Conservation (phyloP, 2,797 vertebrate species). For the Ispidina lecontei region DNA sequence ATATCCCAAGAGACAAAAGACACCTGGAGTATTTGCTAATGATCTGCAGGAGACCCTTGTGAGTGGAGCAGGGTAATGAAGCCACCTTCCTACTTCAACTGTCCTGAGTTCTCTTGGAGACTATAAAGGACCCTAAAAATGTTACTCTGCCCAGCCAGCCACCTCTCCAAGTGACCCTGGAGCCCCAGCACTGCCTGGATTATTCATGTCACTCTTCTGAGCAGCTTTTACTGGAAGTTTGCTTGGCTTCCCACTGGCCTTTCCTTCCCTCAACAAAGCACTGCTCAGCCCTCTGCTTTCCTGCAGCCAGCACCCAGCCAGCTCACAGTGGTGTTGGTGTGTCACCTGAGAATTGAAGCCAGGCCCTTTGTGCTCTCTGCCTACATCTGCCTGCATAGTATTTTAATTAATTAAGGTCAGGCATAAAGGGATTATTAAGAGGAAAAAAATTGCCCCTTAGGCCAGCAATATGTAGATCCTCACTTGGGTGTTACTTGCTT, state of each 20-base stretch:
- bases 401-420: neutral
- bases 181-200: neutral
- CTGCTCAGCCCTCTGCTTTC: neutral
- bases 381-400: neutral
- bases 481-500: neutral
- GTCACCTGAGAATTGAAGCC: neutral
- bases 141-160: neutral
- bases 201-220: neutral
- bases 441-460: neutral
- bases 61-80: neutral
- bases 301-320: neutral
- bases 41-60: neutral
- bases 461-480: neutral
- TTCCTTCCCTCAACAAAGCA: neutral
- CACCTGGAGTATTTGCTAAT: neutral
- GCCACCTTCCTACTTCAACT: neutral
- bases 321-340: neutral
- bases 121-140: neutral
- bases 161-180: neutral
- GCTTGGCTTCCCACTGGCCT: neutral
- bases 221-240: neutral
- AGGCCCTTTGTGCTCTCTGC: neutral
- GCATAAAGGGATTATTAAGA: neutral
- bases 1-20: neutral
- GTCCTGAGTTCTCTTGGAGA: neutral